Conservation (phyloP, 2,113 vertebrate genomes). For the Microtus ochrogaster region DNA sequence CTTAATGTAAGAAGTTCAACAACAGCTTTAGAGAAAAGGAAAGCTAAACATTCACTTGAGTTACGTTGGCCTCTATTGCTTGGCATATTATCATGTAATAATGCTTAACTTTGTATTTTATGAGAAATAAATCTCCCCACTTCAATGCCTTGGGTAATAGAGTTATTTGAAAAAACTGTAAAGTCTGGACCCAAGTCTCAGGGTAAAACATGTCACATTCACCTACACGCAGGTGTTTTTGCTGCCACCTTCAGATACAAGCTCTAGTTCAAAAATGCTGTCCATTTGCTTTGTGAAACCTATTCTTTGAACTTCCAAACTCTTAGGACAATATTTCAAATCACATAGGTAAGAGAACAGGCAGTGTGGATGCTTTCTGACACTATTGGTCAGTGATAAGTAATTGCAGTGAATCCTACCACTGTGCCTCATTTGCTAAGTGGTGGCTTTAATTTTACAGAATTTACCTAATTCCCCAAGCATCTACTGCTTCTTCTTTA, state of each 20-base stretch:
- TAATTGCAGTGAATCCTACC: neutral
- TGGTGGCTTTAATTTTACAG: neutral
- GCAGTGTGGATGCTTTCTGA: neutral
- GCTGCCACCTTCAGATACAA: neutral
- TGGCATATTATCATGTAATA: neutral
- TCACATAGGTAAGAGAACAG: neutral
- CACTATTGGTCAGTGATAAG: neutral
- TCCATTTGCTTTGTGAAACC: neutral
- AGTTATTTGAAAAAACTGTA: neutral
- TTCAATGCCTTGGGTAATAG: neutral
- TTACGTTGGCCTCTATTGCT: neutral
- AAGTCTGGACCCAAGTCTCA: neutral
- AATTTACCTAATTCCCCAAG: neutral
- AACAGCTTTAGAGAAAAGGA: constrained; percentile 6
- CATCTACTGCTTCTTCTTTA: neutral
- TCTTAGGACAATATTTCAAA: neutral
- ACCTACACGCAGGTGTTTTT: neutral
- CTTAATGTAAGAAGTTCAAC: neutral
- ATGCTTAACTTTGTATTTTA: neutral
- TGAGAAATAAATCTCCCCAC: neutral
- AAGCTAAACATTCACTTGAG: neutral
- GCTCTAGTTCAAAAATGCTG: neutral
- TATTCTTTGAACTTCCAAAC: neutral
- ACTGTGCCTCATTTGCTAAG: neutral
- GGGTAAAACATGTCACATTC: neutral